A percentile compares a stretch with the other conserved stretches of the same genome.
Conservation (phyloP, 2,797 vertebrate genomes). For the Microtus californicus region DNA sequence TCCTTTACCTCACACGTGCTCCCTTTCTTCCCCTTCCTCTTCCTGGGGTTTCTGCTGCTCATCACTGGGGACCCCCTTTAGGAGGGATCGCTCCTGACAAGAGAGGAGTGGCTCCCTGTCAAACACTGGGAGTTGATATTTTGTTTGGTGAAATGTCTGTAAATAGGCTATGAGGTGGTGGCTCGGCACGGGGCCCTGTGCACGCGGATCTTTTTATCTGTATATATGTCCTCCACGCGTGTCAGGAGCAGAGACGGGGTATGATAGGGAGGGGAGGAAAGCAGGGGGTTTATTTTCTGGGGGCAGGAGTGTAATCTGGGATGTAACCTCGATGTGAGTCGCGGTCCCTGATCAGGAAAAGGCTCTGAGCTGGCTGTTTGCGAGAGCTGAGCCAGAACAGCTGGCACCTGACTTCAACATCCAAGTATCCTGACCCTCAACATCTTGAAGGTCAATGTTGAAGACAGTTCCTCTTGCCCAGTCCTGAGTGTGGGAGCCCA, state of each 20-base stretch:
- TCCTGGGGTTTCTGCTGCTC: slow-evolving; percentile 71
- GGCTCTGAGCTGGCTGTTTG: neutral
- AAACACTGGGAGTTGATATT: slow-evolving; percentile 78
- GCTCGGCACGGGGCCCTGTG: neutral
- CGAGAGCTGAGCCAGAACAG: neutral
- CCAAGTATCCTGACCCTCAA: neutral
- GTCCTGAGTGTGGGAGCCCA: neutral
- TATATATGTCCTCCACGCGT: neutral
- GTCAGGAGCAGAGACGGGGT: neutral
- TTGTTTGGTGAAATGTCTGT: slow-evolving; percentile 80
- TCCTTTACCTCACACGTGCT: slow-evolving; percentile 30
- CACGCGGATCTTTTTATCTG: slow-evolving; percentile 56
- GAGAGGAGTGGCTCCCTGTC: slow-evolving; percentile 79
- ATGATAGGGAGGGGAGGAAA: neutral
- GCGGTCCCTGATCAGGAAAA: neutral
- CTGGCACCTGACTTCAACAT: neutral
- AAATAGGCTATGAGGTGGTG: slow-evolving; percentile 65
- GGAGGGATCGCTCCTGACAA: slow-evolving; percentile 74
- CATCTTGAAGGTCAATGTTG: neutral
- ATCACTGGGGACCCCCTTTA: slow-evolving; percentile 66
- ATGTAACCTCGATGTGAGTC: neutral
- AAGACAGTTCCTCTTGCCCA: neutral
- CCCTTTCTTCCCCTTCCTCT: slow-evolving; percentile 67
- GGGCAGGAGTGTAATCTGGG: neutral
- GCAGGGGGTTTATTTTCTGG: neutral